A percentile compares a stretch with the other conserved stretches of the same genome.
These are phyloP conservation scores for Tenthredo scrophulariae DNA, from an alignment of 2,888 invertebrate species.

Conservation along the genomic window DNA sequence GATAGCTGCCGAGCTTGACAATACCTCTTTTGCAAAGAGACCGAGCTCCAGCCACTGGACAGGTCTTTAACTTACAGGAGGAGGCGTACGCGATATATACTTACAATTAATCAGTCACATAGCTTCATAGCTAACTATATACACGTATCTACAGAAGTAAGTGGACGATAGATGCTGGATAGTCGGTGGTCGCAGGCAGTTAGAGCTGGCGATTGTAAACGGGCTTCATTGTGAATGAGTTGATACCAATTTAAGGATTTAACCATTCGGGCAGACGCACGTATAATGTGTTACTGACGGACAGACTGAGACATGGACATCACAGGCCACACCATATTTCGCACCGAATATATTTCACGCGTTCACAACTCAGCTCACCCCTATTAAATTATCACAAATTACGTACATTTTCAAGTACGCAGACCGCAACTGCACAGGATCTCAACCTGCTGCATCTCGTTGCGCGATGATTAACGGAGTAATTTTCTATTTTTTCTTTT, in stretches of 20 bases:
- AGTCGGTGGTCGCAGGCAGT: slow-evolving; percentile 64
- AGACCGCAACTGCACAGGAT: not conserved
- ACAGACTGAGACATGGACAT: not conserved
- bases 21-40: slow-evolving; percentile 1
- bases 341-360: slow-evolving; percentile 2
- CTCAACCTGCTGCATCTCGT: not conserved
- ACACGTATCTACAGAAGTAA: slow-evolving; percentile 8
- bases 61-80: slow-evolving; percentile 9
- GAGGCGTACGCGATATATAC: slow-evolving; percentile 19
- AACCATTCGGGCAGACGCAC: slow-evolving; percentile 65
- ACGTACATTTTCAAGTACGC: not conserved
- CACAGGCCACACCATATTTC: not conserved
- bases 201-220: slow-evolving; percentile 74
- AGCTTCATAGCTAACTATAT: not conserved
- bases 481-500: not conserved
- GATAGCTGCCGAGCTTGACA: not conserved
- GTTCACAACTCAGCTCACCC: not conserved
- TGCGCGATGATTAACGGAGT: not conserved
- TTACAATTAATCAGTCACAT: slow-evolving; percentile 6
- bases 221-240: slow-evolving; percentile 76
- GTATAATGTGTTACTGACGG: slow-evolving; percentile 14
- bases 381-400: not conserved
- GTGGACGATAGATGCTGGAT: slow-evolving; percentile 43
- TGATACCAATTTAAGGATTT: slow-evolving; percentile 76
- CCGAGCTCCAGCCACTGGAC: not conserved